Conservation (phyloP, 2,888 invertebrate genomes). For the Xanthorhoe designata region DNA sequence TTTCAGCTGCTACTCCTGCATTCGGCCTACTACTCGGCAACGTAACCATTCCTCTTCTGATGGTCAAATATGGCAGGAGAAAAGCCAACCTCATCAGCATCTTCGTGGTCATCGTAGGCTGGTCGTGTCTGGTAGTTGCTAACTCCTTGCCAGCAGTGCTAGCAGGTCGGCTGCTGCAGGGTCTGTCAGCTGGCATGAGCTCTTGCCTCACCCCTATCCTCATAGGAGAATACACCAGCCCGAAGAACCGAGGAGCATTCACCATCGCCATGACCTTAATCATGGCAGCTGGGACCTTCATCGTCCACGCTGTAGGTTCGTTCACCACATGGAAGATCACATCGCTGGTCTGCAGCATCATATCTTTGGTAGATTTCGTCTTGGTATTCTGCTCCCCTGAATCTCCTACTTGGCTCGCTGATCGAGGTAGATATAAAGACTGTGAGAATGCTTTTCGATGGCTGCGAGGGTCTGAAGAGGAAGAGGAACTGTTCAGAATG, state of each 20-base stretch:
- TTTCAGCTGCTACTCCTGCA: conserved; percentile 57
- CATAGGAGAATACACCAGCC: conserved; percentile 85
- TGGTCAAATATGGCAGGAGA: conserved; percentile 82
- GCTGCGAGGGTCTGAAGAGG: conserved; percentile 81
- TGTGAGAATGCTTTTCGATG: conserved; percentile 84
- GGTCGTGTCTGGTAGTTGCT: conserved; percentile 76
- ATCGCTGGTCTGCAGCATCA: conserved; percentile 74
- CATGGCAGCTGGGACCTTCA: conserved; percentile 86
- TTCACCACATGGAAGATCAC: conserved; percentile 83
- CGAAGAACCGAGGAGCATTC: conserved; percentile 86
- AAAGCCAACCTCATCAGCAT: conserved; percentile 74
- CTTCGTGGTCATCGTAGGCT: conserved; percentile 76
- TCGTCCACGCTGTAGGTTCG: conserved; percentile 87
- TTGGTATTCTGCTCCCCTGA: conserved; percentile 81
- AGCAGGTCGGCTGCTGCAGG: conserved; percentile 65
- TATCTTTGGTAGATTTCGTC: conserved; percentile 75
- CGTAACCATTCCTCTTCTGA: conserved; percentile 62
- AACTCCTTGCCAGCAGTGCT: conserved; percentile 60
- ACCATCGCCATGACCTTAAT: conserved; percentile 85
- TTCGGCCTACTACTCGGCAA: conserved; percentile 57
- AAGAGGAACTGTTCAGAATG: conserved; percentile 70
- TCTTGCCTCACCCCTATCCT: conserved; percentile 78
- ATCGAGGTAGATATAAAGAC: conserved; percentile 79
- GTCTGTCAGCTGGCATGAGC: conserved; percentile 81
- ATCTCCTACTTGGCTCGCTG: conserved; percentile 87